Conservation (phyloP, 1,140 invertebrate genomes). For the Pseudomyrmex pallidus region DNA sequence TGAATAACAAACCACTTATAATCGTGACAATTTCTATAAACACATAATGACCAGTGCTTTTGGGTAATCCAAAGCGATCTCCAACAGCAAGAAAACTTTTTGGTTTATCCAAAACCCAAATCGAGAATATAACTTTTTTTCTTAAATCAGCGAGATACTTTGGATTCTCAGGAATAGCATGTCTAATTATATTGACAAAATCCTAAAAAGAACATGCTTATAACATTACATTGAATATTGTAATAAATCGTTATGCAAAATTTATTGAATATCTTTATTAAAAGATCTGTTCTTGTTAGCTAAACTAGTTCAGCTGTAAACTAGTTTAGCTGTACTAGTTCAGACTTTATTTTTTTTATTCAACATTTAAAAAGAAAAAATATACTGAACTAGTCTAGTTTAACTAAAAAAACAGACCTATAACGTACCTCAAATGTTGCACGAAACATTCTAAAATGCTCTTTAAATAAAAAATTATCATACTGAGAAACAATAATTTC, state of each 20-base stretch:
- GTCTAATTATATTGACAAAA: slow-evolving; percentile 14
- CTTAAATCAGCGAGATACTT: slow-evolving; percentile 19
- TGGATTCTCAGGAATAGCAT: background rate
- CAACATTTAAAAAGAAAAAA: too few species aligned
- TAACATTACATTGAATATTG: too few species aligned
- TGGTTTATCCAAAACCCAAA: slow-evolving; percentile 13
- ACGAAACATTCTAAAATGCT: slow-evolving; percentile 28
- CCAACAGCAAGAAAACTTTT: slow-evolving; percentile 19
- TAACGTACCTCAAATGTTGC: background rate
- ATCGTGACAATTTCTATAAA: background rate
- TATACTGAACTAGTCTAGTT: background rate
- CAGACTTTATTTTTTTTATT: too few species aligned
- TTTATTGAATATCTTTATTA: background rate
- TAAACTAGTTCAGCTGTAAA: too few species aligned
- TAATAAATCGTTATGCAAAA: too few species aligned
- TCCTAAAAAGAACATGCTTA: background rate
- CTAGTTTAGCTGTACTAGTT: too few species aligned
- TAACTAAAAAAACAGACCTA: background rate
- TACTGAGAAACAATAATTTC: slow-evolving; percentile 12
- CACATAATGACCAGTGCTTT: slow-evolving; percentile 9
- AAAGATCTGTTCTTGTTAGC: background rate
- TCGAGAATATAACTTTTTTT: slow-evolving; percentile 7
- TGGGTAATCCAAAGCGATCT: background rate
- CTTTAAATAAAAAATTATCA: slow-evolving; percentile 2
- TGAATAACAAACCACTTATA: background rate